A percentile compares a stretch with the other conserved stretches of the same genome.
Evolutionary conservation across 2,797 vertebrate species (phyloP).

Genomic region (Aeoliscus strigatus): DNA sequence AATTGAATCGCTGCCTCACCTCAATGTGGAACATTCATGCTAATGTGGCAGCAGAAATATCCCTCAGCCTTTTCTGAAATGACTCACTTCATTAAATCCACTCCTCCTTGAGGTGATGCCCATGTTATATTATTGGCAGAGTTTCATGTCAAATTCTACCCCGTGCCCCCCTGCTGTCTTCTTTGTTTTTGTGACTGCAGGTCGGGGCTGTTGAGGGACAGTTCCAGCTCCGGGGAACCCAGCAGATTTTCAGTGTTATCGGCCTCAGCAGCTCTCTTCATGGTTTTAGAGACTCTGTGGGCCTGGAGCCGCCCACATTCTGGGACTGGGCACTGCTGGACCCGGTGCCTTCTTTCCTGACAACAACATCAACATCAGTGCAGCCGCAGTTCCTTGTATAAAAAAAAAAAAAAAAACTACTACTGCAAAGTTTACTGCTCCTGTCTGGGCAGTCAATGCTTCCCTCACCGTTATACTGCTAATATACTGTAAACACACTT

Average conservation of each 20-base stretch:
- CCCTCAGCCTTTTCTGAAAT: conserved; percentile 30
- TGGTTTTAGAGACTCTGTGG: conserved; percentile 26
- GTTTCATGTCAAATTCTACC: conserved; percentile 28
- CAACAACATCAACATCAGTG: conserved; percentile 24
- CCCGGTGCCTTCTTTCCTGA: conserved; percentile 18
- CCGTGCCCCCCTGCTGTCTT: conserved; percentile 10
- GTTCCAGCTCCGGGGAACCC: conserved; percentile 23
- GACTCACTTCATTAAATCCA: conserved; percentile 57
- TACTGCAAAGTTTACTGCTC: conserved; percentile 15
- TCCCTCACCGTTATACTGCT: conserved; percentile 3
- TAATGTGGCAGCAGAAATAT: conserved; percentile 41
- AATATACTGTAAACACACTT: conserved; percentile 12
- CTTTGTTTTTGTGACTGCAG: conserved; percentile 39
- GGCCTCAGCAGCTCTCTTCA: conserved; percentile 38
- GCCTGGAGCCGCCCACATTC: conserved; percentile 30
- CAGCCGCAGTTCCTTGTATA: conserved; percentile 7
- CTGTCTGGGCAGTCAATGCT: conserved; percentile 14
- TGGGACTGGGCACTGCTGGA: conserved; percentile 29
- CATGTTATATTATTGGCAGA: conserved; percentile 40
- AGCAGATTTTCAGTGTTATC: conserved; percentile 52
- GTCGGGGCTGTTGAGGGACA: conserved; percentile 28
- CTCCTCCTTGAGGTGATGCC: conserved; percentile 27
- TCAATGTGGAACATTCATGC: conserved; percentile 55
- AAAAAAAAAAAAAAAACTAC: conserved; percentile 17
- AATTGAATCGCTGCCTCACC: conserved; percentile 57